phyloP scores from a whole-genome alignment of 2,113 vertebrate species.

The Caracal caracal region DNA sequence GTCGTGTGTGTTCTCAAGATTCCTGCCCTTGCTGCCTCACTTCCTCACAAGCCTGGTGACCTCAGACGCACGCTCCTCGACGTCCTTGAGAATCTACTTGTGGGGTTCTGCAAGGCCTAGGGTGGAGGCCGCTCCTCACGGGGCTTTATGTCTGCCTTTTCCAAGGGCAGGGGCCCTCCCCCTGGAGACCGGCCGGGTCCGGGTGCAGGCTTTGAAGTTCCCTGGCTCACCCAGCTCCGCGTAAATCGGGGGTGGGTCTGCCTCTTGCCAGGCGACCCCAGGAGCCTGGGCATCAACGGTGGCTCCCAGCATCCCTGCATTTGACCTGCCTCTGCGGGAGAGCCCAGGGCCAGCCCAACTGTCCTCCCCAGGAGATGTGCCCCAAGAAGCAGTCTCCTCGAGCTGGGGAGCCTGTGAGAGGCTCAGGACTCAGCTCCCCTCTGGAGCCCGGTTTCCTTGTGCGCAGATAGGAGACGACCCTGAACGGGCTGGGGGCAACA shows the following conservation, averaged over 20 bases:
- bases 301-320: not conserved
- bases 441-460: not conserved
- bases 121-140: not conserved
- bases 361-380: not conserved
- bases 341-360: not conserved
- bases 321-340: not conserved
- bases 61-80: accelerated
- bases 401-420: not conserved
- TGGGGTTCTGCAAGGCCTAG: not conserved
- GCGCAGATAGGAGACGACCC: not conserved
- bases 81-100: not conserved
- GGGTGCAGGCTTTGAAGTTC: not conserved
- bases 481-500: not conserved
- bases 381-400: not conserved
- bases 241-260: not conserved
- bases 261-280: not conserved
- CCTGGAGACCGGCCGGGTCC: not conserved
- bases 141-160: not conserved
- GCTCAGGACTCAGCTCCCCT: not conserved
- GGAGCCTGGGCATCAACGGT: not conserved
- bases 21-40: not conserved
- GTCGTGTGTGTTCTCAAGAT: accelerated
- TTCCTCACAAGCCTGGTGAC: not conserved
- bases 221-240: not conserved
- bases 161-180: not conserved